phyloP scores from a whole-genome alignment of 2,888 invertebrate species.

The Limnephilus lunatus region DNA sequence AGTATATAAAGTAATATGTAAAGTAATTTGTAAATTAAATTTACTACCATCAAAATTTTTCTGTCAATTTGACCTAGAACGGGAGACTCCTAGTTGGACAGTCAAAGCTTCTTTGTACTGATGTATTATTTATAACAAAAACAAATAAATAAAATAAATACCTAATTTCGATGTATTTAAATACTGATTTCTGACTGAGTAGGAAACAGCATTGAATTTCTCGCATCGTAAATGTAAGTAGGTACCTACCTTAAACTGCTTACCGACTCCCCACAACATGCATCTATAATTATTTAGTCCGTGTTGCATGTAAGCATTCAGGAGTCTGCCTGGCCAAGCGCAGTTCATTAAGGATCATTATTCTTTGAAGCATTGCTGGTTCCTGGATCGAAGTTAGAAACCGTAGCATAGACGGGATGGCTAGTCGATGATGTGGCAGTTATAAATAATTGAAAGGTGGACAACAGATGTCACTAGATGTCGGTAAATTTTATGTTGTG shows the following conservation, averaged over 20 bases:
- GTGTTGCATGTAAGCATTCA: not conserved
- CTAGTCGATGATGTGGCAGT: constrained; percentile 29
- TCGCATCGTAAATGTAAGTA: not conserved
- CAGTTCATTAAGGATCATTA: constrained; percentile 31
- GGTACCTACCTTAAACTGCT: not conserved
- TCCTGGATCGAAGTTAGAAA: not conserved
- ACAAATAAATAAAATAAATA: too few species aligned
- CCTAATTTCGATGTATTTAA: too few species aligned
- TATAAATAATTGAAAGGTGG: constrained; percentile 35
- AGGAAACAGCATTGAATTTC: not conserved
- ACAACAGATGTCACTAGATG: constrained; percentile 23
- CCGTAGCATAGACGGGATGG: not conserved
- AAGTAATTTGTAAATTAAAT: too few species aligned
- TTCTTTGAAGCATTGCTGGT: not conserved
- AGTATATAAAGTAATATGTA: too few species aligned
- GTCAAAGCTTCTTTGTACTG: too few species aligned
- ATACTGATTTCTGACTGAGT: too few species aligned
- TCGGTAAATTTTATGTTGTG: not conserved
- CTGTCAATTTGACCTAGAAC: too few species aligned
- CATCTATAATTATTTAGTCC: not conserved
- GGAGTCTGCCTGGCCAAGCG: not conserved
- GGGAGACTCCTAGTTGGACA: too few species aligned
- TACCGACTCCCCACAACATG: not conserved
- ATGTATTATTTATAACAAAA: too few species aligned
- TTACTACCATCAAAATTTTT: too few species aligned